phyloP scores from a whole-genome alignment of 2,888 invertebrate species.

The Drosophila robusta region DNA sequence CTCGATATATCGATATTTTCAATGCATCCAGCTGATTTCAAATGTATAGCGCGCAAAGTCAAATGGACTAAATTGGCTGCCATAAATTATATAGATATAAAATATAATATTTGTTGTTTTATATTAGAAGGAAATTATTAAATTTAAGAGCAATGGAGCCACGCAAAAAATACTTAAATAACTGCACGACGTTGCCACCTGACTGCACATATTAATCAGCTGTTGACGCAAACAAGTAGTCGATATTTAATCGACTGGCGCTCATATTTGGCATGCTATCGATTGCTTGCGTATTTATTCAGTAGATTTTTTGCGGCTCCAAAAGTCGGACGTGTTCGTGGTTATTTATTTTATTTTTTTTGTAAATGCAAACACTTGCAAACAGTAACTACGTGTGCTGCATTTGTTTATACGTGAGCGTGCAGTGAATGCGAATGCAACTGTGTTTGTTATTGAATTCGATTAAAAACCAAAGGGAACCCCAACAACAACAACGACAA shows the following conservation, averaged over 20 bases:
- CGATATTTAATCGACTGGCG: slow-evolving; percentile 35
- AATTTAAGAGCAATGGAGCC: not conserved
- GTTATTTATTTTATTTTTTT: slow-evolving; percentile 57
- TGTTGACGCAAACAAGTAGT: slow-evolving; percentile 53
- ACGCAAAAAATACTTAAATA: not conserved
- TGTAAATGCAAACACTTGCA: slow-evolving; percentile 48
- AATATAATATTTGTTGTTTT: fast-evolving
- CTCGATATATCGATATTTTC: slow-evolving; percentile 19
- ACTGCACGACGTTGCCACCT: slow-evolving; percentile 32
- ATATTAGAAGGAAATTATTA: not conserved
- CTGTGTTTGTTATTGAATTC: slow-evolving; percentile 10
- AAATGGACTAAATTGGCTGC: fast-evolving
- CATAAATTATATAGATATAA: not conserved
- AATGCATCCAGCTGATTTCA: slow-evolving; percentile 26
- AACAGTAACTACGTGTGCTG: slow-evolving; percentile 54
- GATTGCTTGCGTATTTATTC: slow-evolving; percentile 55
- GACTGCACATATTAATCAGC: slow-evolving; percentile 26
- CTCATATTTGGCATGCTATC: slow-evolving; percentile 36
- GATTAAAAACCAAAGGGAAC: slow-evolving; percentile 17
- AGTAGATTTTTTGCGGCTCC: slow-evolving; percentile 65
- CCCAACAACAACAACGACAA: slow-evolving; percentile 39
- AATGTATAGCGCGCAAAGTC: not conserved
- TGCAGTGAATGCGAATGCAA: slow-evolving; percentile 32
- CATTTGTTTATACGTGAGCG: slow-evolving; percentile 63
- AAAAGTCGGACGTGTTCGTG: slow-evolving; percentile 63